phyloP scores from a whole-genome alignment of 2,113 vertebrate species.

The Otolemur garnettii region DNA sequence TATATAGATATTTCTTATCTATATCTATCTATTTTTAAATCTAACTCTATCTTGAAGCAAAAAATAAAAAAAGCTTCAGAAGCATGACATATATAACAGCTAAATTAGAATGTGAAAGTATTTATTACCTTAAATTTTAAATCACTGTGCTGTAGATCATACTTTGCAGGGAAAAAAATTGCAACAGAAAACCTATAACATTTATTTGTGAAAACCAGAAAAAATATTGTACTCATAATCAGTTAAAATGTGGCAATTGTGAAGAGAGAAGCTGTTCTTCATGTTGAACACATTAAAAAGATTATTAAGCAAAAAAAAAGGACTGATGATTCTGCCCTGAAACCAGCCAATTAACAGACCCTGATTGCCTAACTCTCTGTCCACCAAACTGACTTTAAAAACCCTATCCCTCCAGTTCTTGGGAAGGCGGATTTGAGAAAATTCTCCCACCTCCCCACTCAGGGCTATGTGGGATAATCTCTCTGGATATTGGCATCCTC shows the following conservation, averaged over 20 bases:
- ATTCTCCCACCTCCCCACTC: no score
- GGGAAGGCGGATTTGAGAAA: no score
- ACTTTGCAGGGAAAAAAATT: slow-evolving; percentile 76
- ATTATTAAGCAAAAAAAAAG: no score
- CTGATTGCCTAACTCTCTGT: no score
- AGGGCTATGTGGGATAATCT: no score
- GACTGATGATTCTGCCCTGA: no score
- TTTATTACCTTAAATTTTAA: slow-evolving; percentile 87
- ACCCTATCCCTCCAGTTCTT: no score
- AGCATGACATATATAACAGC: slow-evolving; percentile 85
- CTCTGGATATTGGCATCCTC: no score
- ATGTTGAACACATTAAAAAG: slow-evolving; percentile 68
- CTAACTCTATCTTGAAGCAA: slow-evolving; percentile 89
- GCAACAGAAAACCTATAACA: slow-evolving; percentile 74
- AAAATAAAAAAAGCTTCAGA: slow-evolving; percentile 78
- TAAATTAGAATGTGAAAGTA: slow-evolving; percentile 90
- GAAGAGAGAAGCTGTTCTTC: slow-evolving; percentile 79
- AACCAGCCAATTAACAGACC: no score
- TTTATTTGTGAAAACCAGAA: slow-evolving; percentile 86
- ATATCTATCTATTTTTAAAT: slow-evolving; percentile 72
- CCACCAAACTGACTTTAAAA: no score
- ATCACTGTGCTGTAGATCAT: slow-evolving; percentile 85
- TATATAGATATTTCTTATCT: slow-evolving; percentile 77
- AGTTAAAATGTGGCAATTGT: slow-evolving; percentile 78
- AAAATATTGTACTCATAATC: slow-evolving; percentile 81